Evolutionary conservation across 2,113 vertebrate genomes (phyloP), one percentile per base, ranked within the genome.

Genomic region (Petrocephalus zakoni): DNA sequence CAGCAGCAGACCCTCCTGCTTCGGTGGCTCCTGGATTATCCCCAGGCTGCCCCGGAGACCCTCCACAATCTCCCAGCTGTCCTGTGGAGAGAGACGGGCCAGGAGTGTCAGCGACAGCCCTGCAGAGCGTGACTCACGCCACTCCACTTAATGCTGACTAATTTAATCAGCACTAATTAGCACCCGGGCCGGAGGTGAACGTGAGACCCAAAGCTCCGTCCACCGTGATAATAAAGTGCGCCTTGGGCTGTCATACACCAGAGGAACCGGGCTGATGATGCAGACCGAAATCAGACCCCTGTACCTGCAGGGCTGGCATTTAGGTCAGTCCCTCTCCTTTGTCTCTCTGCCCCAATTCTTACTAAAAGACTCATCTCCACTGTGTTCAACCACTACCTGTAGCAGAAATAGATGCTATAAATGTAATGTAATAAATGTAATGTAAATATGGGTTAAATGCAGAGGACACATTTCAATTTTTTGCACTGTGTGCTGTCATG

Each of bases 31-130:
- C 92, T 97, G 96, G 19, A 96, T 95, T 88, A 92, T 96, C 92
- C 92, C 96, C 90, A 95, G 95, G 90, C 93, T 93, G 88, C 97
- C 97, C 3, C 95, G 94, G 49, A 98, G 93, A 52, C 97, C 97
- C 95, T 99, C 97, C 68, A 99, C 96, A 52, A 99, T 96, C 93
- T 99, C 97, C 98, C 98, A 99, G 95, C 97, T 98, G 94, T 98
- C 97, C 97, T 99, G 95, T 90, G 92, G 58, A 75, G 42, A 22
- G 47, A 21, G 42, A 15, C n/a, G 2, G 3, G 1, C n/a, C 61
- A 0, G 10, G 81, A 51, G 42, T 47, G 78, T 21, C 0, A 2
- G 64, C 5, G 34, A 5, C 72, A 19, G 72, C 72, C 34, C 29
- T 8, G 6, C 11, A 13, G 34, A 10, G 34, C 34, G 15, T 42